A percentile compares a stretch with the other conserved stretches of the same genome.
Conservation (phyloP, 2,113 vertebrate genomes). For the Pygoscelis adeliae region DNA sequence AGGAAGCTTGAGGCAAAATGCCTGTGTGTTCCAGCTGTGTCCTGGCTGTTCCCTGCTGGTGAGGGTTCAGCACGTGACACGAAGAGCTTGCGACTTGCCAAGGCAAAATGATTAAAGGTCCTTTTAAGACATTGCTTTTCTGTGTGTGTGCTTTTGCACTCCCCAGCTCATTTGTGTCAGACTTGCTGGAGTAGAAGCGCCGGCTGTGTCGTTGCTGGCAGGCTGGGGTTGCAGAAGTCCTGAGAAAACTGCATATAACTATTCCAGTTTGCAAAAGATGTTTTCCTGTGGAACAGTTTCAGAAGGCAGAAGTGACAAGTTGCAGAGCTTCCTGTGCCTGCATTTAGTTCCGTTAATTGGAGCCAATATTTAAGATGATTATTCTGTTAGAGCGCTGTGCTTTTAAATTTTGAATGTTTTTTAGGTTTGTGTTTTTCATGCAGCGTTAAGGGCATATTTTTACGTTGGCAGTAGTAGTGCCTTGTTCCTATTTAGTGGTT, state of each 20-base stretch:
- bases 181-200: background rate
- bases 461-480: background rate
- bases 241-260: background rate
- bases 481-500: background rate
- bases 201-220: rapidly evolving
- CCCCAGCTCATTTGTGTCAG: too few species aligned
- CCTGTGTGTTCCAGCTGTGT: background rate
- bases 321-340: background rate
- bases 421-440: background rate
- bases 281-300: background rate
- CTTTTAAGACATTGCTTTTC: background rate
- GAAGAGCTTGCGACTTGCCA: background rate
- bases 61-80: rapidly evolving
- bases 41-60: background rate
- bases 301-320: background rate
- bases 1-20: background rate
- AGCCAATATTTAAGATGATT: background rate
- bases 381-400: background rate
- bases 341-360: background rate
- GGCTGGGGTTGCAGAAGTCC: background rate
- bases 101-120: background rate
- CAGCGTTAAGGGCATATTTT: background rate
- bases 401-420: background rate
- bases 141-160: background rate
- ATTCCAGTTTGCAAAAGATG: background rate